Base-by-base conservation (phyloP, 2,113 vertebrate species). In the Rhinoderma darwinii region DNA sequence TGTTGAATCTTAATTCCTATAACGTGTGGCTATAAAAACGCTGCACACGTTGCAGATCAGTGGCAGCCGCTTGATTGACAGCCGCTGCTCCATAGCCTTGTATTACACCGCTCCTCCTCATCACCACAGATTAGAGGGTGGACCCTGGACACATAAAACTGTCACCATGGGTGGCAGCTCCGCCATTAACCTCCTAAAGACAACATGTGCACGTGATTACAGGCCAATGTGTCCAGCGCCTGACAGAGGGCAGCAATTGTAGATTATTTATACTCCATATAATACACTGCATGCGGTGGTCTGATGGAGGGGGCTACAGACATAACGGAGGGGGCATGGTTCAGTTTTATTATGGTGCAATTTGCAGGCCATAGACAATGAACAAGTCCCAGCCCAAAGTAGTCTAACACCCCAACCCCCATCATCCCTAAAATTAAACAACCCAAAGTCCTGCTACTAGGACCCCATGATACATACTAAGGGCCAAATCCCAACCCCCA, bases 161-260 rank as follows among this genome's bases (percentile, higher is more conserved):
- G 72, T 76, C 83, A 76, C 9, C 83, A 25, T 76, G 83, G 51
- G 83, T 84, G 83, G 83, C 72, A 41, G 37, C 51, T 54, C 30
- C 6, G 20, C 56, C 25, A 41, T 43, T 63, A 63, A 81, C 54
- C 78, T 61, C 43, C 78, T 27, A 43, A 43, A 25, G 51, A 76
- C 51, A 66, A 56, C 39, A 39, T 61, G 72, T 27, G 39, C 22
- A 50, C 15, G 41, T 32, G 22, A 41, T 54, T 54, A 74, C 47
- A 73, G 30, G 30, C 10, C 47, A 30, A 20, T 7, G 30, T 22
- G 15, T 32, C 43, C 74, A 47, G 17, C 8, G 22, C 7, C 41
- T 68, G 61, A 47, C 63, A 51, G 66, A 7, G 35, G 81, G 44
- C 82, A 11, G 30, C 22, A 22, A 54, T 37, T 54, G 37, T 2